Percentiles rank a stretch among this genome's conserved stretches.
phyloP scores from a whole-genome alignment of 2,113 vertebrate genomes.

The Halichoeres trimaculatus region DNA sequence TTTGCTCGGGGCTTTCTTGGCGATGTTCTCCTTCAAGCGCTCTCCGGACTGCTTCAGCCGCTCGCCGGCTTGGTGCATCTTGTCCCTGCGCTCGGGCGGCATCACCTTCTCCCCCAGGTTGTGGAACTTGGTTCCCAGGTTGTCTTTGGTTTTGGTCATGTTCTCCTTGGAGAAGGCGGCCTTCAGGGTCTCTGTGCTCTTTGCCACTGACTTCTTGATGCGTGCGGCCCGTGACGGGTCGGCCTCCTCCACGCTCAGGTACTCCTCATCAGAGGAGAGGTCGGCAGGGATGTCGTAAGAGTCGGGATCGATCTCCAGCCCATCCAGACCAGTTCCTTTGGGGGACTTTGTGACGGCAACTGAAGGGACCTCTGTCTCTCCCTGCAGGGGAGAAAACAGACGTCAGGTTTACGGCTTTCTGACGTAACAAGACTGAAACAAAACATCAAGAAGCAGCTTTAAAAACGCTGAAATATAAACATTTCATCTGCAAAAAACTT shows the following conservation, averaged over 20 bases:
- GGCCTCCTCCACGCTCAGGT: slow-evolving; percentile 87
- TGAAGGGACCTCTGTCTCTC: slow-evolving; percentile 89
- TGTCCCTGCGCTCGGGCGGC: slow-evolving; percentile 91
- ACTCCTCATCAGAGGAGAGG: slow-evolving; percentile 97
- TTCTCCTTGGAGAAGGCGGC: slow-evolving; percentile 96
- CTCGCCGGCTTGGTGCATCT: slow-evolving; percentile 91
- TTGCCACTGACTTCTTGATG: slow-evolving; percentile 91
- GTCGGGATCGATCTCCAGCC: slow-evolving; percentile 83
- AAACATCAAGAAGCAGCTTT: too few relatives aligned
- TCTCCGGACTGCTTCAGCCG: slow-evolving; percentile 90
- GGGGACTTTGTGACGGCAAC: slow-evolving; percentile 87
- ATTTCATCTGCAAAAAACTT: too few relatives aligned
- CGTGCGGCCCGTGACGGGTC: slow-evolving; percentile 85
- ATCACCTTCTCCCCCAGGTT: slow-evolving; percentile 93
- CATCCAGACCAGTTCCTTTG: slow-evolving; percentile 81
- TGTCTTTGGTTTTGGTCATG: slow-evolving; percentile 93
- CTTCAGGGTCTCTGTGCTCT: slow-evolving; percentile 91
- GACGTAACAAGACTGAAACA: neutral
- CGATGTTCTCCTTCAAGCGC: slow-evolving; percentile 92
- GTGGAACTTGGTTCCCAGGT: slow-evolving; percentile 91
- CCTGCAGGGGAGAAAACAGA: slow-evolving; percentile 78
- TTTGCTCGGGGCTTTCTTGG: slow-evolving; percentile 89
- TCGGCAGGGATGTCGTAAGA: slow-evolving; percentile 88
- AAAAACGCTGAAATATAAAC: too few relatives aligned
- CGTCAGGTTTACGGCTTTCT: neutral